phyloP scores from a whole-genome alignment of 2,113 vertebrate genomes.

The Perccottus glenii region DNA sequence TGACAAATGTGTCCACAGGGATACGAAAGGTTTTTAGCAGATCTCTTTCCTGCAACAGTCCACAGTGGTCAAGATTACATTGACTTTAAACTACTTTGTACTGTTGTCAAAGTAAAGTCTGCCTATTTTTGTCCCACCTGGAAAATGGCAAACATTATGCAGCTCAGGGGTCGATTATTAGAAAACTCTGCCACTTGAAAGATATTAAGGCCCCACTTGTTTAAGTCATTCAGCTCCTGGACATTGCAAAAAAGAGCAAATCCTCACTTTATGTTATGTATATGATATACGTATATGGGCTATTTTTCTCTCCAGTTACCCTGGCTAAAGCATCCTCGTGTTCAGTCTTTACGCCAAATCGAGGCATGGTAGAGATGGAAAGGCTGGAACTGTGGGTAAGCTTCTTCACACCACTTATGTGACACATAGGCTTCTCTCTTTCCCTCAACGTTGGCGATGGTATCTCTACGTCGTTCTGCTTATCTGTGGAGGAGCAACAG shows the following conservation, averaged over 20 bases:
- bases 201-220: conserved; percentile 97
- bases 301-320: conserved; percentile 64
- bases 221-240: conserved; percentile 90
- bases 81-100: not conserved
- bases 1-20: conserved; percentile 89
- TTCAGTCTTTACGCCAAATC: conserved; percentile 89
- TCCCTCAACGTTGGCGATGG: conserved; percentile 87
- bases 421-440: conserved; percentile 89
- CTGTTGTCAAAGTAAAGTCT: not conserved
- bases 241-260: not conserved
- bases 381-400: conserved; percentile 85
- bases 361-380: conserved; percentile 82
- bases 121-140: conserved; percentile 77
- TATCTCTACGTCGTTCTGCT: conserved; percentile 93
- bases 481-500: conserved; percentile 76
- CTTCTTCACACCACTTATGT: conserved; percentile 91
- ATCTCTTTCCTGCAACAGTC: conserved; percentile 85
- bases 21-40: conserved; percentile 90
- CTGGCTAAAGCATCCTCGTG: conserved; percentile 87
- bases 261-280: not conserved
- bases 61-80: conserved; percentile 3
- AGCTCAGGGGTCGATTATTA: conserved; percentile 89
- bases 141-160: conserved; percentile 91
- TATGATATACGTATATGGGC: too few relatives aligned
- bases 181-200: conserved; percentile 89